phyloP scores from a whole-genome alignment of 35 echinoderm and acorn worm species.

The Apostichopus californicus region DNA sequence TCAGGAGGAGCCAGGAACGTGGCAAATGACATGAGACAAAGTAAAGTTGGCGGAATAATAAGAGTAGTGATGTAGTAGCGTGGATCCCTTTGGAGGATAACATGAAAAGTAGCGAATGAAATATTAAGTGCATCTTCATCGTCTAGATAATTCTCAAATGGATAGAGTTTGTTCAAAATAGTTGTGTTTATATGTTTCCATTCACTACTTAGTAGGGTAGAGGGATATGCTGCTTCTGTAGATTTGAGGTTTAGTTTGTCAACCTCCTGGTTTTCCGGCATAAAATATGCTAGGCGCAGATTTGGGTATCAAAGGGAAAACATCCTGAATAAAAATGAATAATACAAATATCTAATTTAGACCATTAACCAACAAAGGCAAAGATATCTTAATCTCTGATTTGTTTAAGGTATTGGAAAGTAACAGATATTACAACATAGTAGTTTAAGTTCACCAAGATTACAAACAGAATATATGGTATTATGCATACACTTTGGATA shows the following conservation, averaged over 20 bases:
- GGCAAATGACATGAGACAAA: background rate
- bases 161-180: background rate
- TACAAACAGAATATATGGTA: background rate
- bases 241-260: too few species aligned
- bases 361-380: too few species aligned
- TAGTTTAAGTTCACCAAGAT: background rate
- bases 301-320: constrained; percentile 20
- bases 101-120: background rate
- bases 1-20: constrained; percentile 37
- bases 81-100: background rate
- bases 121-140: background rate
- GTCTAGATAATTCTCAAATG: background rate
- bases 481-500: too few species aligned
- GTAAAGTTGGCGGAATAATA: background rate
- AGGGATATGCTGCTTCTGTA: too few species aligned
- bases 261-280: background rate
- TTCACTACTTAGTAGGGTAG: background rate
- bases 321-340: background rate
- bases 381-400: too few species aligned
- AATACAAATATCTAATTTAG: background rate
- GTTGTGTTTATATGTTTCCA: background rate
- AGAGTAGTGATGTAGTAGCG: constrained; percentile 29
- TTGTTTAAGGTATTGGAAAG: too few species aligned
- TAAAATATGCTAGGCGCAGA: background rate
- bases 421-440: background rate